These are phyloP conservation scores for Lomographa bimaculata DNA, from an alignment of 2,888 invertebrate genomes.

Conservation along the genomic window DNA sequence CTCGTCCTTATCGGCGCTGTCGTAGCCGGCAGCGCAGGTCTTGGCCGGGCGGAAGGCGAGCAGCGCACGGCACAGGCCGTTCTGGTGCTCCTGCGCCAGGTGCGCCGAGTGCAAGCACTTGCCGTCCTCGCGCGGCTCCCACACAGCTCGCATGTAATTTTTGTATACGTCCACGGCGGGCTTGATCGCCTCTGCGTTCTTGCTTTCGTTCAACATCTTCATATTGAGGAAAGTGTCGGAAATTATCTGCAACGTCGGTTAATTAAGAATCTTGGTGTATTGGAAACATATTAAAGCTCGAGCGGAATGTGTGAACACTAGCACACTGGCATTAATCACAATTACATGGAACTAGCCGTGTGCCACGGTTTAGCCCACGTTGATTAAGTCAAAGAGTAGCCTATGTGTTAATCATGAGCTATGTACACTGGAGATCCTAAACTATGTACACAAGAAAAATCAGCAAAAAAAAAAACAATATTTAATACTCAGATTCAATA, in stretches of 20 bases:
- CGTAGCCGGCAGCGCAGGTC: background rate
- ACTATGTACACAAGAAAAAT: too few species aligned
- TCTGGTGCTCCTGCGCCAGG: background rate
- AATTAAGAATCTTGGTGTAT: background rate
- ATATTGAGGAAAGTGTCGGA: background rate
- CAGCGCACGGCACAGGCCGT: background rate
- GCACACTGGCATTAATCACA: too few species aligned
- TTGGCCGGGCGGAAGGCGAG: background rate
- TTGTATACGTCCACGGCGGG: background rate
- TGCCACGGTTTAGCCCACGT: too few species aligned
- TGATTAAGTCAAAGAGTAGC: too few species aligned
- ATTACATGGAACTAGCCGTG: too few species aligned
- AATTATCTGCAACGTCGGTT: background rate
- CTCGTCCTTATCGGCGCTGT: background rate
- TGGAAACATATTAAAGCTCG: background rate
- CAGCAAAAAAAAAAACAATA: too few species aligned
- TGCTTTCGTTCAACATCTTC: background rate
- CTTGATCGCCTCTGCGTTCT: background rate
- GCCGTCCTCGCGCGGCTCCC: background rate
- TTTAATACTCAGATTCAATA: too few species aligned
- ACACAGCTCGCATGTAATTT: background rate
- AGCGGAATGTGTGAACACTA: background rate
- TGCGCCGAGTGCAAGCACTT: background rate
- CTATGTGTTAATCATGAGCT: too few species aligned
- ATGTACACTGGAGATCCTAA: too few species aligned